Percentiles rank a stretch among this genome's conserved stretches.
phyloP scores from a whole-genome alignment of 2,797 vertebrate genomes.

The Phataginus tricuspis region DNA sequence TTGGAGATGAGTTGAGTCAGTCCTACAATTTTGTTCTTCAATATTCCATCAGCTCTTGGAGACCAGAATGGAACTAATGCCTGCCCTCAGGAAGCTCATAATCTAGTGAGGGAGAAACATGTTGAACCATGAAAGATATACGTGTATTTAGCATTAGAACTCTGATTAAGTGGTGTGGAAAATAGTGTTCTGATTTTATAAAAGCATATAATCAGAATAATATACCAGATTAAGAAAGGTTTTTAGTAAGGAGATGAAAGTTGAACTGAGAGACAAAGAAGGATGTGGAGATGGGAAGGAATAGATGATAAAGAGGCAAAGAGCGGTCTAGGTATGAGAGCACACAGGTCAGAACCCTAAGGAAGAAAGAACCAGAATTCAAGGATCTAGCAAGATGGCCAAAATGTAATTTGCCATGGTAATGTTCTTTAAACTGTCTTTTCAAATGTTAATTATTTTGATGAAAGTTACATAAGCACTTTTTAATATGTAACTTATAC shows the following conservation, averaged over 20 bases:
- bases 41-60: too few species aligned
- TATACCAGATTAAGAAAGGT: not conserved
- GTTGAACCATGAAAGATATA: not conserved
- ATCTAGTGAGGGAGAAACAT: not conserved
- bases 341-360: not conserved
- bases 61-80: not conserved
- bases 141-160: not conserved
- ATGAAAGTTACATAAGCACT: not conserved
- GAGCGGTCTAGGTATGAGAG: not conserved
- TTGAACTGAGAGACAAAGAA: not conserved
- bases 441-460: conserved; percentile 62
- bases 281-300: not conserved
- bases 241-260: not conserved
- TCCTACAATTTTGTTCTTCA: too few species aligned
- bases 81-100: not conserved
- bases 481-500: conserved; percentile 37
- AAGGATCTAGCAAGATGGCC: not conserved
- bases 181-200: not conserved
- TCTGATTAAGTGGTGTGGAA: not conserved
- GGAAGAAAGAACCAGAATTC: not conserved
- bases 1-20: too few species aligned
- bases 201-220: not conserved
- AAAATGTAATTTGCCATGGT: not conserved
- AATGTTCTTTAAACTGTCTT: not conserved
- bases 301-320: not conserved